Conservation (phyloP, 2,797 vertebrate species). For the Sebastes aleutianus region DNA sequence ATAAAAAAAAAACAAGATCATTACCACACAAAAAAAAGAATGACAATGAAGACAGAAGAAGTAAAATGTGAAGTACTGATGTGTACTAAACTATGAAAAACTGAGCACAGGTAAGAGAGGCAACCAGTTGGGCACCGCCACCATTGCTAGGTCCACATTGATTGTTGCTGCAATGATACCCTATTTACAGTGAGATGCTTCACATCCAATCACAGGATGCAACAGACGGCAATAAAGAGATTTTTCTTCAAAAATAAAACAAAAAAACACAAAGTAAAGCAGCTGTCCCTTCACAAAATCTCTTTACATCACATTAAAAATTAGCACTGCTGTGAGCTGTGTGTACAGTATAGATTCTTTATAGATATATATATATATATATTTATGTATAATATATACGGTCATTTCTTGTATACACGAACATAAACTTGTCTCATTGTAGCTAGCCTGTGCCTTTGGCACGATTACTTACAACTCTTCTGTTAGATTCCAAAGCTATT, state of each 20-base stretch:
- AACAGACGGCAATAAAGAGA: conserved; percentile 78
- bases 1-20: conserved; percentile 59
- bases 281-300: conserved; percentile 82
- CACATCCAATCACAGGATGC: conserved; percentile 75
- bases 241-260: conserved; percentile 55
- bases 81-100: conserved; percentile 66
- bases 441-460: conserved; percentile 95
- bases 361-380: conserved; percentile 71
- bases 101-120: conserved; percentile 65
- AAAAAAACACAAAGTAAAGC: conserved; percentile 68
- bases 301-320: conserved; percentile 89
- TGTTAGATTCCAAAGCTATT: conserved; percentile 97
- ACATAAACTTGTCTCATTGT: conserved; percentile 77
- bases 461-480: conserved; percentile 98
- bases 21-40: conserved; percentile 69
- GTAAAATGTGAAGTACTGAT: conserved; percentile 66
- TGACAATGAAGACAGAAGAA: conserved; percentile 67
- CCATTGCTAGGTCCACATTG: conserved; percentile 80
- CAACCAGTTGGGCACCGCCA: conserved; percentile 82
- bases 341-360: conserved; percentile 87
- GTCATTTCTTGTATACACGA: conserved; percentile 79
- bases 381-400: conserved; percentile 81
- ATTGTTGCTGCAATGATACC: conserved; percentile 90
- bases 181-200: conserved; percentile 88
- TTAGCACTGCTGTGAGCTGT: conserved; percentile 88